These are phyloP conservation scores for Dolichotis patagonum DNA, from an alignment of 2,113 vertebrate species.

Conservation along the genomic window DNA sequence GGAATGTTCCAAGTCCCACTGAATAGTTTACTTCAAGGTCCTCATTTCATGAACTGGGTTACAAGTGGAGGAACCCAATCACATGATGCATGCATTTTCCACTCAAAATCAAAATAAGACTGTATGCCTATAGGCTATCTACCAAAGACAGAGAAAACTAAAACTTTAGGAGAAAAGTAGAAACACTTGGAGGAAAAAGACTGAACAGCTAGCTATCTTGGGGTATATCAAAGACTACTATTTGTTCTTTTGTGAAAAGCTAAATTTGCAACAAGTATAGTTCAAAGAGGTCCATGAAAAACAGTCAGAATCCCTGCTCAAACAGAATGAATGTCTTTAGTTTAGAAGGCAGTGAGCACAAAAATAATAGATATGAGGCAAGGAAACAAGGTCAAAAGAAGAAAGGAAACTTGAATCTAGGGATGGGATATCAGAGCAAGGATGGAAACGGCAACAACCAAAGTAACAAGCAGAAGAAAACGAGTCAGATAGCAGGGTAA, in stretches of 20 bases:
- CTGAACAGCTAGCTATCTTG: background rate
- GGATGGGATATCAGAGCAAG: background rate
- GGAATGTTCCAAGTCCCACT: too few species aligned
- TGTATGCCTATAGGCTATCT: background rate
- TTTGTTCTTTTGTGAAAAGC: conserved; percentile 49
- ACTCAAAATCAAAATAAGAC: conserved; percentile 58
- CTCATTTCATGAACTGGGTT: conserved; percentile 26
- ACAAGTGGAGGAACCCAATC: background rate
- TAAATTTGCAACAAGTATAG: conserved; percentile 41
- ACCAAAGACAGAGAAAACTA: background rate
- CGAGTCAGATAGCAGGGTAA: background rate
- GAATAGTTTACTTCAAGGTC: background rate
- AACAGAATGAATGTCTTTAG: conserved; percentile 53
- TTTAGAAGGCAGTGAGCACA: conserved; percentile 37
- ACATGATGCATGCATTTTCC: background rate
- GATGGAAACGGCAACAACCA: background rate
- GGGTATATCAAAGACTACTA: conserved; percentile 32
- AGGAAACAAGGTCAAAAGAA: conserved; percentile 55
- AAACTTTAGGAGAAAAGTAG: background rate
- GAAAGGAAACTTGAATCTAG: conserved; percentile 40
- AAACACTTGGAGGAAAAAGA: background rate
- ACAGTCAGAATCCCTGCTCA: background rate
- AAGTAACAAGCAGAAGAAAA: background rate
- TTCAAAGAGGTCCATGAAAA: background rate
- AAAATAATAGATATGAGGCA: conserved; percentile 47